These are phyloP conservation scores for Selenia dentaria DNA, from an alignment of 2,888 invertebrate genomes.

Conservation along the genomic window DNA sequence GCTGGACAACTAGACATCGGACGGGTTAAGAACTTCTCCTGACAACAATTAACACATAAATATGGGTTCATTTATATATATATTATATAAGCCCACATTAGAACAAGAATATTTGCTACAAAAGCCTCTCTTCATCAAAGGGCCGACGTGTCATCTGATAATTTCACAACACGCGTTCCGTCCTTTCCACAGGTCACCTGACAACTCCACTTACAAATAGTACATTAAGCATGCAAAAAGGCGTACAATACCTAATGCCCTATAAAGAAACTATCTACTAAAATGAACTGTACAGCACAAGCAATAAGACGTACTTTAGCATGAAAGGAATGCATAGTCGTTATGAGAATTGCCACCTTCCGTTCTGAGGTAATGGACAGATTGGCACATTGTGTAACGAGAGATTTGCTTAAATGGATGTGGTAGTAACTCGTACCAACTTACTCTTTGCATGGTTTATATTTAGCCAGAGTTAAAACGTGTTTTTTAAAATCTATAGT, in stretches of 20 bases:
- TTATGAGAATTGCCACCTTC: constrained; percentile 12
- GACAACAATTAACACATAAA: too few relatives aligned
- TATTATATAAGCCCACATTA: too few relatives aligned
- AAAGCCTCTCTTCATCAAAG: too few relatives aligned
- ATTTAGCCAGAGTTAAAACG: too few relatives aligned
- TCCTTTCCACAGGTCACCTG: neutral
- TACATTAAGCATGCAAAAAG: constrained; percentile 3
- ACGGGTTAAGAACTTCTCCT: too few relatives aligned
- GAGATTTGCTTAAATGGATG: neutral
- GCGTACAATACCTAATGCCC: neutral
- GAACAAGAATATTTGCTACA: too few relatives aligned
- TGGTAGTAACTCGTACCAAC: too few relatives aligned
- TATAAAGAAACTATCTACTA: neutral
- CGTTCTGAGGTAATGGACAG: constrained; percentile 10
- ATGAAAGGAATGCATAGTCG: neutral
- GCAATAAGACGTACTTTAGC: neutral
- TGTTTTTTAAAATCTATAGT: too few relatives aligned
- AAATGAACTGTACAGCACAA: neutral
- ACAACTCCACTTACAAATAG: neutral
- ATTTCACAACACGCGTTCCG: neutral
- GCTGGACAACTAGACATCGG: too few relatives aligned
- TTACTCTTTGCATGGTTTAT: too few relatives aligned
- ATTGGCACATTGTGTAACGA: constrained; percentile 9
- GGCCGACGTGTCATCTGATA: too few relatives aligned
- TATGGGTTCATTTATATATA: too few relatives aligned